Base-by-base conservation (phyloP, 2,888 invertebrate genomes). In the Acrocyrtus sp. region DNA sequence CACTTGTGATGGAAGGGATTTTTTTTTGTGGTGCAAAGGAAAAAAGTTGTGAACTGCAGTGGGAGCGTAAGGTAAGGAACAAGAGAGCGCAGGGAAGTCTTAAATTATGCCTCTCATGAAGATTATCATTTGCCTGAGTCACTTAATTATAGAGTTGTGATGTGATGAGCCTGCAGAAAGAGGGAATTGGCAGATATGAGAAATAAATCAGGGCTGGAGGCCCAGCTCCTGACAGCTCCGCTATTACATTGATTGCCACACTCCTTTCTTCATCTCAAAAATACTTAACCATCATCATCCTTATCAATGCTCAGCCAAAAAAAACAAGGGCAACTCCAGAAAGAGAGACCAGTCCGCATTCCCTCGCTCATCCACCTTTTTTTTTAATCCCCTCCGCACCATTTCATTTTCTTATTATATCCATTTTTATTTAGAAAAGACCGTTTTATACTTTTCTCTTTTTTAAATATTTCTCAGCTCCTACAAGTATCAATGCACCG, bases 231-330 rank as follows among this genome's bases (percentile, higher is more conserved):
- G 72, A 72, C 72, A 72, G 72, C 58, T 58, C 72, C 54, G 72
- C 72, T 72, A 72, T 72, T 72, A 72, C 72, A 63, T 72, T 72
- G 72, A 72, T 72, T 72, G 72, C 72, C 72, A 72, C 72, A 72
- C 72, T 72, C 72, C 72, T 63, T 72, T 72, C 72, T 72, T 72
- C 72, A 63, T 72, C 72, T 72, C 27, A 56, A 57, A 57, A 66
- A 29, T 47, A 34, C 43, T 27, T 29, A 54, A 56, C 72, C 51
- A 72, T 51, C 62, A 56, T 47, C 57, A 56, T 54, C 58, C 48
- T 57, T 53, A 43, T 61, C 57, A 57, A 15, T n/a, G 21, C 19
- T 21, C 48, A 48, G 10, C 48, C n/a, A n/a, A n/a, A n/a, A n/a
- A n/a, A n/a, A n/a, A n/a, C n/a, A n/a, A n/a, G n/a, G n/a, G n/a